These are phyloP conservation scores for Drosophila emarginata DNA, from an alignment of 2,888 invertebrate genomes.

Conservation along the genomic window DNA sequence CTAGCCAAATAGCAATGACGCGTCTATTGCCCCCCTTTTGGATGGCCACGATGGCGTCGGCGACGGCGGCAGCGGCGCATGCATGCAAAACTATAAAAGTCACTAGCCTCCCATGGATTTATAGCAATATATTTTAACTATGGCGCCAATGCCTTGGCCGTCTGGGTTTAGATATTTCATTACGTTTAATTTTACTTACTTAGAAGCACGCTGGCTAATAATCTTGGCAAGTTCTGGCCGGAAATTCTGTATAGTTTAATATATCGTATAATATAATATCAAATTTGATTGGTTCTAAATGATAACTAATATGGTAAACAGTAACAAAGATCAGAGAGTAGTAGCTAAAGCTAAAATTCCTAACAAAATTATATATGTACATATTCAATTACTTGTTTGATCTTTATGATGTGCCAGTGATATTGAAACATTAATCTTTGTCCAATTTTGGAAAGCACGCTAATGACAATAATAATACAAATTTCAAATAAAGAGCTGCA, in stretches of 20 bases:
- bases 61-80: neutral
- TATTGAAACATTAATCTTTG: neutral
- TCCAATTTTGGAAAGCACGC: neutral
- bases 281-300: too few relatives aligned
- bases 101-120: slow-evolving; percentile 46
- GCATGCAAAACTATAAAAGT: slow-evolving; percentile 51
- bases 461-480: slow-evolving; percentile 36
- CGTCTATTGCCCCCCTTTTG: slow-evolving; percentile 22
- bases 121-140: slow-evolving; percentile 52
- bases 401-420: neutral
- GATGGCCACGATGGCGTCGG: slow-evolving; percentile 27
- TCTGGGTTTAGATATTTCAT: slow-evolving; percentile 13
- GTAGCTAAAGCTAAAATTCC: too few relatives aligned
- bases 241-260: too few relatives aligned
- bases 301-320: too few relatives aligned
- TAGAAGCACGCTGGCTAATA: slow-evolving; percentile 19
- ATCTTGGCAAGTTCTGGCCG: slow-evolving; percentile 25
- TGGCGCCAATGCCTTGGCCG: slow-evolving; percentile 37
- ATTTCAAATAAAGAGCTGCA: slow-evolving; percentile 46
- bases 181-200: slow-evolving; percentile 26
- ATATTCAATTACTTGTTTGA: too few relatives aligned
- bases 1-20: slow-evolving; percentile 13
- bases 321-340: too few relatives aligned
- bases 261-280: too few relatives aligned
- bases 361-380: too few relatives aligned